These are phyloP conservation scores for Mugil cephalus DNA, from an alignment of 2,113 vertebrate genomes.

Conservation along the genomic window DNA sequence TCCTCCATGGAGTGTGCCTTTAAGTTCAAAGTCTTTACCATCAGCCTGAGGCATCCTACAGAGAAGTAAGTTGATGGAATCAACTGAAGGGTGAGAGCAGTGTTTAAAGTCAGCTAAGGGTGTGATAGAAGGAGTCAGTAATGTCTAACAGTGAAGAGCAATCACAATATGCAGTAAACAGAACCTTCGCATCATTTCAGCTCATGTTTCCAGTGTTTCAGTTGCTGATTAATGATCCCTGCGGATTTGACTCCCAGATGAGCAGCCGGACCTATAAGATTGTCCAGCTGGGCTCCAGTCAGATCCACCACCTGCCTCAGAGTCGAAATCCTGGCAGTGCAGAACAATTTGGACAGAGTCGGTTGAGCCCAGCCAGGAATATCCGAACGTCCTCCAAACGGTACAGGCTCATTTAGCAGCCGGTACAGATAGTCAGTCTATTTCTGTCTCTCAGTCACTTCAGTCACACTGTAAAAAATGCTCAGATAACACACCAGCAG, in stretches of 20 bases:
- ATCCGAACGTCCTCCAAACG: neutral
- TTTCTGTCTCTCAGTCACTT: neutral
- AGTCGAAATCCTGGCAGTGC: neutral
- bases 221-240: neutral
- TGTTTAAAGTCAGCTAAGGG: neutral
- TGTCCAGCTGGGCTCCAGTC: neutral
- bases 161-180: neutral
- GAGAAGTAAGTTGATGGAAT: neutral
- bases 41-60: neutral
- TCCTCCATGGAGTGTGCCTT: neutral
- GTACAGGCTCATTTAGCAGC: neutral
- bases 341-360: neutral
- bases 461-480: neutral
- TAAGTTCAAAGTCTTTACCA: constrained; percentile 3
- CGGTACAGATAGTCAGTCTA: neutral
- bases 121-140: neutral
- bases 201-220: neutral
- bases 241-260: neutral
- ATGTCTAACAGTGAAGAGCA: neutral
- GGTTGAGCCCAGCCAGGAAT: neutral
- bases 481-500: neutral
- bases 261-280: neutral
- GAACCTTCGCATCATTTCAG: accelerated
- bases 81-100: neutral
- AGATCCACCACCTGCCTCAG: neutral